A percentile compares a stretch with the other conserved stretches of the same genome.
Conservation (phyloP, 2,888 invertebrate species). For the Watsonalla binaria region DNA sequence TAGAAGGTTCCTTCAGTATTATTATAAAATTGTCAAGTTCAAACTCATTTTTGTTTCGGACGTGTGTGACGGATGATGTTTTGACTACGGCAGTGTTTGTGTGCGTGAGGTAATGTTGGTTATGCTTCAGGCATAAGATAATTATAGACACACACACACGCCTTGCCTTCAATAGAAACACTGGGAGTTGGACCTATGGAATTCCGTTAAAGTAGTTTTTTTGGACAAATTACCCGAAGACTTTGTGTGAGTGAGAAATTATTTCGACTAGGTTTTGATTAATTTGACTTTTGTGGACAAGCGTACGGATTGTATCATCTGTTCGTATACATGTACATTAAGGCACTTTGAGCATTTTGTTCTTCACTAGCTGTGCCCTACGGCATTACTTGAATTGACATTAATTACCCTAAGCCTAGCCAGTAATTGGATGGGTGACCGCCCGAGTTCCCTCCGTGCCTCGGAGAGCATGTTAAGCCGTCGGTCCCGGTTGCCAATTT, state of each 20-base stretch:
- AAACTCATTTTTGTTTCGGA: conserved; percentile 54
- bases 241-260: neutral
- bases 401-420: too few relatives aligned
- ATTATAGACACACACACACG: neutral
- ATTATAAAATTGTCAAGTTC: conserved; percentile 75
- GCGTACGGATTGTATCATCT: neutral
- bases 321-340: too few relatives aligned
- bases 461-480: too few relatives aligned
- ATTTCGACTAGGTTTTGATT: neutral
- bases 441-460: too few relatives aligned
- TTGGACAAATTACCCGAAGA: neutral
- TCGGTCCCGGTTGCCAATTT: too few relatives aligned
- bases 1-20: conserved; percentile 53
- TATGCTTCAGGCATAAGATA: conserved; percentile 16
- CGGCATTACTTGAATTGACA: too few relatives aligned
- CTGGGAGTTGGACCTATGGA: neutral
- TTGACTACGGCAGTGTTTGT: conserved; percentile 38
- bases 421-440: too few relatives aligned
- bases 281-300: neutral
- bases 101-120: conserved; percentile 27
- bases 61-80: conserved; percentile 61
- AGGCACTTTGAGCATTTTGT: too few relatives aligned
- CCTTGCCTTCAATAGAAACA: neutral
- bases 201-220: neutral
- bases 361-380: too few relatives aligned